Evolutionary conservation across 2,888 invertebrate species (phyloP), one percentile per base, ranked within the genome.

Genomic region (Xylota segnis): DNA sequence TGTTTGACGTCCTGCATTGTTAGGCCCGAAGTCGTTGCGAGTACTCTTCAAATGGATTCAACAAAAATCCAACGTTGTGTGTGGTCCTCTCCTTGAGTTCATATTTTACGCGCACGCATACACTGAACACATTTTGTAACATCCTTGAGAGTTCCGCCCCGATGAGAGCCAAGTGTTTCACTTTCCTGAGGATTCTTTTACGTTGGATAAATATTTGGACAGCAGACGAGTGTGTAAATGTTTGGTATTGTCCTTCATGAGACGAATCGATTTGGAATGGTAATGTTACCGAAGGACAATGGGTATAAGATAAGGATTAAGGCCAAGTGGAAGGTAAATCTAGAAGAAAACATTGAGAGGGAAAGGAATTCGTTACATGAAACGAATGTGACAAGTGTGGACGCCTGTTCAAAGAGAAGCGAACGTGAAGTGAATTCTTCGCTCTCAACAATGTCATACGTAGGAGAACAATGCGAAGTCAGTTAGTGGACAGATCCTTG

Each of bases 131-230:
- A 58, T 68, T 76, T 68, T 76, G 71, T 82, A 76, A 72, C 77
- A 58, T 65, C 76, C 82, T 82, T 9, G 72, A 47, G 66, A 77
- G 76, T 86, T 82, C 82, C 72, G 77, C 86, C 68, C 23, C 71
- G 61, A 76, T 68, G 66, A 77, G 18, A 65, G 82, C 76, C 40
- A 79, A 79, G 72, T 72, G 56, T 45, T 59, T 63, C 47, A 58
- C n/a, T 10, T 79, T 68, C 40, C 52, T 47, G 40, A 68, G 58
- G 68, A 37, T 45, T 70, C 23, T 23, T 23, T 23, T 74, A 12
- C 56, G 18, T 34, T 45, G 18, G 18, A 54, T 63, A 86, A 86
- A 86, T 82, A 86, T 86, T 86, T 82, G 66, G 86, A 76, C 84
- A 86, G 61, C 32, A 77, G 61, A 58, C 58, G 79, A 47, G 12